phyloP scores from a whole-genome alignment of 2,113 vertebrate species.

The Hemiprocne comata region DNA sequence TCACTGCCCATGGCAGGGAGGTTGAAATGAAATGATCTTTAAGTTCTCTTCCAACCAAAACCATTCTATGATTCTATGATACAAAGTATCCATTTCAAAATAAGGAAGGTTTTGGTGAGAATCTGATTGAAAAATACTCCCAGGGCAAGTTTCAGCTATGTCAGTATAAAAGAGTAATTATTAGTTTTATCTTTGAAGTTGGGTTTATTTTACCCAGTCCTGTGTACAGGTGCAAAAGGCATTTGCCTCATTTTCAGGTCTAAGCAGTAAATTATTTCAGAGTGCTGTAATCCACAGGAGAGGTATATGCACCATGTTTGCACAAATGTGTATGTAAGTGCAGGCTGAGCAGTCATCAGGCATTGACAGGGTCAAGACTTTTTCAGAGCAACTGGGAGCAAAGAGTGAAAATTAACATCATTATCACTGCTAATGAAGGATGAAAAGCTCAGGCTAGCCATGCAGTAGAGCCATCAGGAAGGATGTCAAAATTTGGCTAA shows the following conservation, averaged over 20 bases:
- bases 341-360: not conserved
- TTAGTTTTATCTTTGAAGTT: not conserved
- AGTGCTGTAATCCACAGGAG: not conserved
- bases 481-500: constrained; percentile 21
- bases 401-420: not conserved
- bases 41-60: too few species aligned
- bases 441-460: constrained; percentile 5
- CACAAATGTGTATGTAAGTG: not conserved
- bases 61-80: too few species aligned
- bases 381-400: not conserved
- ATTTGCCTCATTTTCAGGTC: not conserved
- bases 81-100: not conserved
- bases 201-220: not conserved
- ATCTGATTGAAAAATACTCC: not conserved
- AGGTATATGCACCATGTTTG: not conserved
- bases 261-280: not conserved
- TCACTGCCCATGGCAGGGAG: too few species aligned
- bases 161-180: not conserved
- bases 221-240: not conserved
- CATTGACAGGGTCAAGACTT: not conserved
- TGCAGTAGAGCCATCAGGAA: constrained; percentile 1
- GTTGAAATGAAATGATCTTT: too few species aligned
- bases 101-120: not conserved
- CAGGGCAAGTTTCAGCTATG: not conserved
- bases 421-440: constrained; percentile 32